phyloP scores from a whole-genome alignment of 2,888 invertebrate species.

The Tolmerus cingulatus region DNA sequence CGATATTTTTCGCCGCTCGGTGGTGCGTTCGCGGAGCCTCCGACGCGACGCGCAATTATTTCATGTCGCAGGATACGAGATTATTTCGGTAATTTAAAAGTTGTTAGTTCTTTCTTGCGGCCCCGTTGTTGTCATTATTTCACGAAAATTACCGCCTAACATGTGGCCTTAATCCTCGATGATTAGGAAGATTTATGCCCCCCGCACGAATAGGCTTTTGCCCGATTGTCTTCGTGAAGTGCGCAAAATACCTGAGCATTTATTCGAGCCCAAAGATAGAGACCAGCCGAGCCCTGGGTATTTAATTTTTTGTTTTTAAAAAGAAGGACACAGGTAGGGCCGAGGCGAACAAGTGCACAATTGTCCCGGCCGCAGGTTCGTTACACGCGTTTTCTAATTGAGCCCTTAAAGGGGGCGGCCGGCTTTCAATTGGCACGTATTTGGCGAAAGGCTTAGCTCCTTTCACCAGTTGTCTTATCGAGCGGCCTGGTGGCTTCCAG shows the following conservation, averaged over 20 bases:
- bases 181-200: slow-evolving; percentile 40
- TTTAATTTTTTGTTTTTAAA: background rate
- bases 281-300: background rate
- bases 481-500: background rate
- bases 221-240: background rate
- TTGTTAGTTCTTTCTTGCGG: slow-evolving; percentile 15
- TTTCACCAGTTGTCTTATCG: background rate
- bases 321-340: background rate
- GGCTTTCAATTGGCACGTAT: background rate
- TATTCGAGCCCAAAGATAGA: background rate
- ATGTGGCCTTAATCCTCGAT: slow-evolving; percentile 32
- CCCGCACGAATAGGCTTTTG: background rate
- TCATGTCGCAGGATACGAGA: background rate
- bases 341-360: background rate
- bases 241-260: slow-evolving; percentile 4
- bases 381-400: slow-evolving; percentile 22
- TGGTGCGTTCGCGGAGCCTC: background rate
- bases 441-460: slow-evolving; percentile 3
- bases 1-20: background rate
- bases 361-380: background rate
- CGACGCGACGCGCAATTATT: background rate
- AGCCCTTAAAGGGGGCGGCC: background rate
- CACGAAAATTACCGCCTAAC: slow-evolving; percentile 34
- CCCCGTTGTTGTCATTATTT: slow-evolving; percentile 18
- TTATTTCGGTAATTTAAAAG: slow-evolving; percentile 6